These are phyloP conservation scores for Sebastes schlegelii DNA, from an alignment of 2,113 vertebrate genomes.

Conservation along the genomic window DNA sequence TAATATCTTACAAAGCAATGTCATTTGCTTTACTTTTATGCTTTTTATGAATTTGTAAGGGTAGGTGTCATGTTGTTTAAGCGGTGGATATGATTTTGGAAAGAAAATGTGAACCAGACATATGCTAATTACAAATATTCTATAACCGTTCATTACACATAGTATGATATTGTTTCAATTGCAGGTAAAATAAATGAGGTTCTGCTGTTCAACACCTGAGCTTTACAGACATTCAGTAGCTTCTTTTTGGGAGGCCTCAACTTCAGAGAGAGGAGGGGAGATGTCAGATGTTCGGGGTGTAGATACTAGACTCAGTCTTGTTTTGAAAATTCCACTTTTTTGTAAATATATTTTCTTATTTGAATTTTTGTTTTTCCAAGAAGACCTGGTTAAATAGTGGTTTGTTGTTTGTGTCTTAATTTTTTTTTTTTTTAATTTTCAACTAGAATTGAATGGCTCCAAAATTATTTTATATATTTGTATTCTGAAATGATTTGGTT, in stretches of 20 bases:
- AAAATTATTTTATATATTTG: background rate
- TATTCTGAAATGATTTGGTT: background rate
- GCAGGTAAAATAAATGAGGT: background rate
- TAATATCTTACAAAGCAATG: background rate
- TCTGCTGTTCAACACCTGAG: slow-evolving; percentile 20
- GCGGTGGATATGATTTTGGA: background rate
- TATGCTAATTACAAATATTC: background rate
- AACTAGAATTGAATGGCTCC: background rate
- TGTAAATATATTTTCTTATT: slow-evolving; percentile 71
- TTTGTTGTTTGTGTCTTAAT: background rate
- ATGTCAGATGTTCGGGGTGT: background rate
- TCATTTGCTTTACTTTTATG: background rate
- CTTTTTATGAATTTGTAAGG: background rate
- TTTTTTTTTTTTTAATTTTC: background rate
- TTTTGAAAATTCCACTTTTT: slow-evolving; percentile 51
- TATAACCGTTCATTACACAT: background rate
- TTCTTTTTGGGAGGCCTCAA: background rate
- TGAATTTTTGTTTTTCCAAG: slow-evolving; percentile 33
- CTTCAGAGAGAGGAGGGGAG: background rate
- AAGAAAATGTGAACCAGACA: background rate
- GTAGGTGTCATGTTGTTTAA: background rate
- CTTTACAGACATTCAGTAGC: background rate
- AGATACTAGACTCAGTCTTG: slow-evolving; percentile 1
- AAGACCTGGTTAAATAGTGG: slow-evolving; percentile 62
- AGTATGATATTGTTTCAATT: background rate